A percentile compares a stretch with the other conserved stretches of the same genome.
These are phyloP conservation scores for Ferdinandea cuprea DNA, from an alignment of 2,888 invertebrate species.

Conservation along the genomic window DNA sequence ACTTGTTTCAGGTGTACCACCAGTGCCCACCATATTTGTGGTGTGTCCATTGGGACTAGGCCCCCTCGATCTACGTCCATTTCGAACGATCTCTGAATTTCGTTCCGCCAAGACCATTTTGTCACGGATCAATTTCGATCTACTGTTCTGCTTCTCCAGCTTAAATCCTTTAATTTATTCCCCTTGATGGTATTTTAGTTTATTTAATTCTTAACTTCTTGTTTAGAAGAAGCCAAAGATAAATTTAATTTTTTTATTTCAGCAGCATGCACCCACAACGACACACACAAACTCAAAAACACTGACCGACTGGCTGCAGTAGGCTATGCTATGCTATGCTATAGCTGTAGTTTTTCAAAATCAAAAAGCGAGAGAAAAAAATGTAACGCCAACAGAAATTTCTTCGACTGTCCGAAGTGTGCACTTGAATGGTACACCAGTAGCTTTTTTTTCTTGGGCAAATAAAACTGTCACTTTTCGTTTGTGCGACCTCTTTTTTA, in stretches of 20 bases:
- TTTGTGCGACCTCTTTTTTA: constrained; percentile 14
- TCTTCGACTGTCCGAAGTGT: constrained; percentile 32
- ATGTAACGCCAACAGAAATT: constrained; percentile 62
- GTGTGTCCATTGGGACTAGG: constrained; percentile 93
- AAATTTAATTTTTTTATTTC: constrained; percentile 11
- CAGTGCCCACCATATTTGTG: constrained; percentile 72
- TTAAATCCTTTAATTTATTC: constrained; percentile 44
- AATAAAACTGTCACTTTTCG: constrained; percentile 51
- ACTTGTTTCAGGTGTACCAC: constrained; percentile 90
- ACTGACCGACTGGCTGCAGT: constrained; percentile 25
- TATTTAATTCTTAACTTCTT: constrained; percentile 9
- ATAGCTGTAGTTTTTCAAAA: constrained; percentile 37
- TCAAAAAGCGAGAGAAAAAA: constrained; percentile 26
- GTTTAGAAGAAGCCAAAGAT: constrained; percentile 14
- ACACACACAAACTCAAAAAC: constrained; percentile 34
- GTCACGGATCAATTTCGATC: constrained; percentile 81
- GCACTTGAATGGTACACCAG: constrained; percentile 53
- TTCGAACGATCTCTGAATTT: constrained; percentile 91
- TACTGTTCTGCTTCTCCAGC: constrained; percentile 76
- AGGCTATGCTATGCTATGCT: no score
- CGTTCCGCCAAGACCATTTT: constrained; percentile 95
- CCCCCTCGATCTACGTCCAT: constrained; percentile 94
- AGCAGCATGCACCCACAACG: constrained; percentile 27
- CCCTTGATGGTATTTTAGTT: constrained; percentile 6
- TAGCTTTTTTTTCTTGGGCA: constrained; percentile 64